These are phyloP conservation scores for Aramus guarauna DNA, from an alignment of 2,113 vertebrate species.

Conservation along the genomic window DNA sequence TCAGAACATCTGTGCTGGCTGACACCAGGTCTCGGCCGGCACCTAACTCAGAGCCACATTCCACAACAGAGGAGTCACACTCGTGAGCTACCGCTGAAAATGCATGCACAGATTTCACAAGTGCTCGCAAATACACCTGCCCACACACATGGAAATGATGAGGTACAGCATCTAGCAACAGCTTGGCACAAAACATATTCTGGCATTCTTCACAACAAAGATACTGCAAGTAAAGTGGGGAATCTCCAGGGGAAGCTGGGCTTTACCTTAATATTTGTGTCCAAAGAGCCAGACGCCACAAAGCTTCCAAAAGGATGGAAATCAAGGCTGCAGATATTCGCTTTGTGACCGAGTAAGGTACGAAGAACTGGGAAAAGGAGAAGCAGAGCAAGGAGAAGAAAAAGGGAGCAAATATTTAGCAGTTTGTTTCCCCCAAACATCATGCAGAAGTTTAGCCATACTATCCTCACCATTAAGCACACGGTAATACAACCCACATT, in stretches of 20 bases:
- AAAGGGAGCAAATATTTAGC: background rate
- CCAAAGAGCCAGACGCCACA: conserved; percentile 91
- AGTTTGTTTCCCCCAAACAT: background rate
- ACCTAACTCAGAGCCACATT: background rate
- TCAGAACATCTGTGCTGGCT: background rate
- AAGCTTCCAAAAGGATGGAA: conserved; percentile 92
- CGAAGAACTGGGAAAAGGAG: conserved; percentile 79
- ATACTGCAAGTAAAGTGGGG: background rate
- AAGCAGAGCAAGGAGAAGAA: background rate
- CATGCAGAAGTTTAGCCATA: background rate
- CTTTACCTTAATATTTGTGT: conserved; percentile 94
- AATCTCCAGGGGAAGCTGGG: background rate
- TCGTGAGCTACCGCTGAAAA: background rate
- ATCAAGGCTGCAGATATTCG: conserved; percentile 90
- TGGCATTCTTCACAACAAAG: background rate
- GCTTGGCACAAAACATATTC: background rate
- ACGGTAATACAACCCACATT: background rate
- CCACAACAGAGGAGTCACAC: conserved; percentile 7
- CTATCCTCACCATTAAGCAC: background rate
- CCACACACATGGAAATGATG: background rate
- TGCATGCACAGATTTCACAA: background rate
- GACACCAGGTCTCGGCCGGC: background rate
- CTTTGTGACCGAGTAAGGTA: conserved; percentile 90
- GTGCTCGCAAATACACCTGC: background rate
- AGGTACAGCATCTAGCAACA: background rate